A percentile compares a stretch with the other conserved stretches of the same genome.
Evolutionary conservation across 1,140 invertebrate species (phyloP).

Genomic region (Zeugodacus cucurbitae): DNA sequence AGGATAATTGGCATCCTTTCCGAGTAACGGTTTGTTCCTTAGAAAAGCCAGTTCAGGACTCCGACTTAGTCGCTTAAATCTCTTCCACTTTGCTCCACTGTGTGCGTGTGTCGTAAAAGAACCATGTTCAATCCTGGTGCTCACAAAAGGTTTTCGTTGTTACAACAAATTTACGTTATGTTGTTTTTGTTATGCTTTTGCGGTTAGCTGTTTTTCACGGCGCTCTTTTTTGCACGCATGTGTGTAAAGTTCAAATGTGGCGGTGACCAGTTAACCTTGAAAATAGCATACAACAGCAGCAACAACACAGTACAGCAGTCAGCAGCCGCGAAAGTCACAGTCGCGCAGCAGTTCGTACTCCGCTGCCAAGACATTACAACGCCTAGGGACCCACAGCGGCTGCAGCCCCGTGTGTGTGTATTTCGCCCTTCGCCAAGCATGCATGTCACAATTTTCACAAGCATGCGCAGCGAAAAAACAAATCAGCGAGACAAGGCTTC

Average conservation of each 20-base stretch:
- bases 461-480: not conserved
- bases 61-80: too few species aligned
- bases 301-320: not conserved
- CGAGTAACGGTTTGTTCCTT: too few species aligned
- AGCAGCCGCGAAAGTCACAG: not conserved
- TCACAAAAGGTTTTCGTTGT: slow-evolving; percentile 25
- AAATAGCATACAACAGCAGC: slow-evolving; percentile 10
- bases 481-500: not conserved
- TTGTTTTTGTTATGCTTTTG: not conserved
- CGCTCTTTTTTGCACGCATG: not conserved
- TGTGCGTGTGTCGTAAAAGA: not conserved
- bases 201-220: slow-evolving; percentile 20
- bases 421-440: not conserved
- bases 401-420: not conserved
- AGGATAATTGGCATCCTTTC: too few species aligned
- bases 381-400: not conserved
- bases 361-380: not conserved
- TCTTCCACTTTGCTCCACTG: not conserved
- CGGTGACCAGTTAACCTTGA: slow-evolving; percentile 41
- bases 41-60: too few species aligned
- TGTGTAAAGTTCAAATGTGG: slow-evolving; percentile 40
- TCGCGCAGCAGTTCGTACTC: not conserved
- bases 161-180: not conserved
- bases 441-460: not conserved
- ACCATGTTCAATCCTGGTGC: not conserved